Base-by-base conservation (phyloP, 2,797 vertebrate species). In the Hoplostethus mediterraneus region DNA sequence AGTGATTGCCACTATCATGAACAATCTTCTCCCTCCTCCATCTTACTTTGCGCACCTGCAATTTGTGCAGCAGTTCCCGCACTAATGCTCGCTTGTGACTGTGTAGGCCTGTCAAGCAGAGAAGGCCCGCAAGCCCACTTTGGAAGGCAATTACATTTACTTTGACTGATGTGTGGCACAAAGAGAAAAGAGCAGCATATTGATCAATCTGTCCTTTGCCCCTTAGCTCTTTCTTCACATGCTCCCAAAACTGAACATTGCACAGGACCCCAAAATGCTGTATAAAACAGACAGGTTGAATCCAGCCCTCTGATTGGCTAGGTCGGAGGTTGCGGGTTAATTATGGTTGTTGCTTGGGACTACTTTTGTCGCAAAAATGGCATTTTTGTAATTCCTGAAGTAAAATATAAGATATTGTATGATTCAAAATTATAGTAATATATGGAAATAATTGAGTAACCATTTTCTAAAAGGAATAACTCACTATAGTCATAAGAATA, bases 1-100 rank as follows among this genome's bases (percentile, higher is more conserved):
- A 57, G 45, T 79, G 77, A 81, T 77, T 51, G 57, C 51, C 40
- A 67, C 61, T 73, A 79, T 75, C 45, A 81, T 71, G 68, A 76
- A 80, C 62, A 65, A 77, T 82, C 75, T 70, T 66, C 60, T 60
- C 57, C 64, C 45, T 63, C 17, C 44, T 78, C 14, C n/a, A 21
- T 71, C 62, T 73, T 17, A 30, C 11, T 60, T 62, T 63, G 69
- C 62, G 72, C 80, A 86, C 78, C 78, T 80, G 78, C 1, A 16
- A 52, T 75, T 71, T 16, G 16, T 64, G 58, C 56, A n/a, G 69
- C 14, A 5, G 25, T 42, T 75, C 1, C 21, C 21, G 2, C 16
- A 21, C 28, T 51, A 64, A 74, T n/a, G 53, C 53, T 54, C 30
- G 62, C 49, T 75, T 49, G 45, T 28, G n/a, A 45, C 31, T 52